Base-by-base conservation (phyloP, 2,113 vertebrate species). In the Etheostoma spectabile region DNA sequence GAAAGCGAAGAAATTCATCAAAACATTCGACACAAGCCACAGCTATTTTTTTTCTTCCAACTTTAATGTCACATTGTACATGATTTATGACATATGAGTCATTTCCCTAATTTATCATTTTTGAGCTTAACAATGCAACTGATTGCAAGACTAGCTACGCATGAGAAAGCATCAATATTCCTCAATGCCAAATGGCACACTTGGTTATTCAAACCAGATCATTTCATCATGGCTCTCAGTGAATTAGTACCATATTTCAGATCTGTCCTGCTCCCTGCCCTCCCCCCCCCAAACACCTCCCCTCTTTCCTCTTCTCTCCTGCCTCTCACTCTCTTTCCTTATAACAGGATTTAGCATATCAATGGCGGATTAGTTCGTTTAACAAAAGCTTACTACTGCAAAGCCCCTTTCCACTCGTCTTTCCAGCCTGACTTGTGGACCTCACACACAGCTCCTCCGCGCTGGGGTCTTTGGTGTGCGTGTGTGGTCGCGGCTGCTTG, bases 291-390 rank as follows among this genome's bases (percentile, higher is more conserved):
- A 8, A 27, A 69, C 71, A 63, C 56, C 68, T 72, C 66, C 62
- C 51, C 35, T 57, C 56, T 63, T 78, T 33, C 21, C 64, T 56
- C 51, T 33, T 16, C 62, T 77, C 52, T 46, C 42, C 51, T 79
- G 60, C 45, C 66, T 84, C 82, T 84, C 38, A 48, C 70, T 86
- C 67, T 85, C 80, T 85, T 83, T 93, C 70, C 85, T 85, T 86
- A 81, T 89, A 91, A 91, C 90, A 90, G 86, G 89, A 92, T 94
- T 94, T 93, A 91, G 75, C 93, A 93, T 94, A 94, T 95, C 92
- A 93, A 94, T 93, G 84, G 87, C 66, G 79, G 92, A 94, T 93
- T 93, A 94, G 85, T 77, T 84, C 73, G 78, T 93, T 93, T 91
- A 91, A 92, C 91, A 92, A 93, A 92, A 94, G 93, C 91, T 93